These are phyloP conservation scores for Beris morrisii DNA, from an alignment of 2,888 invertebrate genomes.

Conservation along the genomic window DNA sequence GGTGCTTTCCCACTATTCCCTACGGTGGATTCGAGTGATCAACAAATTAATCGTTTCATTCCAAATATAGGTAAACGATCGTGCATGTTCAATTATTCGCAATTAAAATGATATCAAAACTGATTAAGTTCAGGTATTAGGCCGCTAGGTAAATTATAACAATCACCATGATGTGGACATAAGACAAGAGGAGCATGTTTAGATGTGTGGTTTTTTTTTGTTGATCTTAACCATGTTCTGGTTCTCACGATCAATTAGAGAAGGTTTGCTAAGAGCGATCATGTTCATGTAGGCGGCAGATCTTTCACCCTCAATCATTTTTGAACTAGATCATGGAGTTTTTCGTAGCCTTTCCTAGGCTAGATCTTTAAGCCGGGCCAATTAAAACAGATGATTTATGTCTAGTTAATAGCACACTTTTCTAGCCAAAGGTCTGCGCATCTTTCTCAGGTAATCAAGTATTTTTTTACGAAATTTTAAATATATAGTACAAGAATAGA, in stretches of 20 bases:
- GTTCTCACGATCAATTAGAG: conserved; percentile 30
- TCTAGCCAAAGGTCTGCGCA: not conserved
- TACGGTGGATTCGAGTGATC: not conserved
- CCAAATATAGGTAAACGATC: conserved; percentile 21
- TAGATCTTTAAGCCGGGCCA: conserved; percentile 4
- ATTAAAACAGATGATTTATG: conserved; percentile 30
- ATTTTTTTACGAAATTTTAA: too few species aligned
- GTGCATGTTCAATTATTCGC: conserved; percentile 35
- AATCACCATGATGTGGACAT: conserved; percentile 16
- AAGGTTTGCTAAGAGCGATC: conserved; percentile 16
- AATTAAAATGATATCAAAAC: conserved; percentile 39
- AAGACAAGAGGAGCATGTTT: too few species aligned
- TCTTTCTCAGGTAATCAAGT: too few species aligned
- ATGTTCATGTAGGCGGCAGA: conserved; percentile 30
- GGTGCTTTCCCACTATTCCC: too few species aligned
- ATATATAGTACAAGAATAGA: too few species aligned
- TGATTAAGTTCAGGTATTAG: conserved; percentile 35
- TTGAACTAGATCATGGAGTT: conserved; percentile 27
- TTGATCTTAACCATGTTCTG: conserved; percentile 7
- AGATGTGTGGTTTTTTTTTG: too few species aligned
- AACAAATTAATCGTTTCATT: too few species aligned
- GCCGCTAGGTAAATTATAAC: conserved; percentile 31
- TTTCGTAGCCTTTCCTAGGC: not conserved
- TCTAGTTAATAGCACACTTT: conserved; percentile 20
- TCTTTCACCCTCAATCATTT: conserved; percentile 27